Conservation (phyloP, 1,140 invertebrate genomes). For the Lycorma delicatula region DNA sequence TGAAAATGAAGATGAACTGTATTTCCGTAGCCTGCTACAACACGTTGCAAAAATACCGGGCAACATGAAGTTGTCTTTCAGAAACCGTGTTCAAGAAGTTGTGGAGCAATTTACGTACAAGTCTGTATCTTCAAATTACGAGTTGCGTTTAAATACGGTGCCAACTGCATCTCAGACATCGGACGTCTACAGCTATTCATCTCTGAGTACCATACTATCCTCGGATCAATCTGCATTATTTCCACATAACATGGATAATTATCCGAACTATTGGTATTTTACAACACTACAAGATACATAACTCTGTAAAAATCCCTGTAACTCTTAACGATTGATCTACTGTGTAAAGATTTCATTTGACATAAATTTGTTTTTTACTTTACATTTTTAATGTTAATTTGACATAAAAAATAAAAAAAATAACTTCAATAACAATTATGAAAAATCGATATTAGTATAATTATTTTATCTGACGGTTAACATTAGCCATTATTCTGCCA, state of each 20-base stretch:
- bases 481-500: slow-evolving; percentile 1
- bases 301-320: not conserved
- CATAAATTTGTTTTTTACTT: not conserved
- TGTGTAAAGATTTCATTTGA: not conserved
- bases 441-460: not conserved
- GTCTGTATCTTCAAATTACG: not conserved
- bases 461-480: slow-evolving; percentile 10
- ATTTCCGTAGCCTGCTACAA: slow-evolving; percentile 11
- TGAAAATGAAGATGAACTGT: slow-evolving; percentile 14
- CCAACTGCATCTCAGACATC: not conserved
- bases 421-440: not conserved
- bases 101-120: slow-evolving; percentile 14
- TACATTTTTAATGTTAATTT: not conserved
- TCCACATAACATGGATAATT: slow-evolving; percentile 1
- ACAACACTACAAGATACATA: not conserved
- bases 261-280: not conserved
- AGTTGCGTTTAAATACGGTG: not conserved
- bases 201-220: not conserved
- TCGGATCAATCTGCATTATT: not conserved
- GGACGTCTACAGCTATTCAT: not conserved
- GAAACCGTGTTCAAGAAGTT: slow-evolving; percentile 14
- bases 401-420: not conserved
- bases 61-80: slow-evolving; percentile 9
- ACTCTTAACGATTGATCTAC: not conserved
- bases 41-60: slow-evolving; percentile 7